A percentile compares a stretch with the other conserved stretches of the same genome.
These are phyloP conservation scores for Rhabdomys pumilio DNA, from an alignment of 2,797 vertebrate genomes.

Conservation along the genomic window DNA sequence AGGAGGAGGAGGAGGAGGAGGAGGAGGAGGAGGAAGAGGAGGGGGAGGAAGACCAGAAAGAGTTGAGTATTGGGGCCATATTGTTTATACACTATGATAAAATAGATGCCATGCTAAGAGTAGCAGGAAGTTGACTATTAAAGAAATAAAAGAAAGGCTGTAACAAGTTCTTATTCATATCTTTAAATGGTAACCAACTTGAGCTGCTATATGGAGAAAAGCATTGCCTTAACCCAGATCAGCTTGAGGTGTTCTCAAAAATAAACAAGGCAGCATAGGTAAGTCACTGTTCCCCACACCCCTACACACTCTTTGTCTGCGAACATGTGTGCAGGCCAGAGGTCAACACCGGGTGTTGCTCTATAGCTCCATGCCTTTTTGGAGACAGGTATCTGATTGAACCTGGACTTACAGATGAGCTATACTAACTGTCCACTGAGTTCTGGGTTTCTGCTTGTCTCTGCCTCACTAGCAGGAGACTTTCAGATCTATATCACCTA, in stretches of 20 bases:
- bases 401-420: background rate
- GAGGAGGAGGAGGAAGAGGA: too few species aligned
- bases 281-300: background rate
- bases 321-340: background rate
- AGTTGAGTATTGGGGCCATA: background rate
- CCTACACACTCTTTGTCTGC: background rate
- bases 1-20: too few species aligned
- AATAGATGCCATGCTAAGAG: background rate
- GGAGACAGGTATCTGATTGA: background rate
- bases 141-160: background rate
- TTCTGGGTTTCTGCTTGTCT: background rate
- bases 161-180: background rate
- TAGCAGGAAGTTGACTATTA: background rate
- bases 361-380: background rate
- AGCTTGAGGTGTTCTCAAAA: slow-evolving; percentile 1
- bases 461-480: background rate
- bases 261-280: background rate
- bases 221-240: background rate
- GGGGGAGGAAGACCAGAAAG: background rate
- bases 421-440: background rate
- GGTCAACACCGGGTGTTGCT: background rate
- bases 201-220: background rate
- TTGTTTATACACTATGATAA: background rate
- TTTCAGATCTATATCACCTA: background rate
- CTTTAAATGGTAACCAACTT: slow-evolving; percentile 25